Base-by-base conservation (phyloP, 1,140 invertebrate genomes). In the Muscidifurax raptorellus region DNA sequence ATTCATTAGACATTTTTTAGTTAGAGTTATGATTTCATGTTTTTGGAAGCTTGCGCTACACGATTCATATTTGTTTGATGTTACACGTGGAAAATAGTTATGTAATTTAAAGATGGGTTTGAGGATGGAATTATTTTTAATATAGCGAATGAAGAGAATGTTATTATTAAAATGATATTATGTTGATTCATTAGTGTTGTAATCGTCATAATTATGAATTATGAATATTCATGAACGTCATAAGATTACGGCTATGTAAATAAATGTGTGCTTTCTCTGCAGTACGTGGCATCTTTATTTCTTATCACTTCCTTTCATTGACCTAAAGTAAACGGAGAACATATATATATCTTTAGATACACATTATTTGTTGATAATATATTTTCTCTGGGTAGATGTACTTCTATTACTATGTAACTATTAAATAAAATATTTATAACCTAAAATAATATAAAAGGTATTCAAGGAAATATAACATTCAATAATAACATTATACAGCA, bases 211-310 rank as follows among this genome's bases (percentile, higher is more conserved):
- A 44, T 75, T 59, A 28, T 64, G 27, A 80, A 75, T 80, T 72
- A 74, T 2, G 59, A 66, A 47, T 80, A n/a, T 80, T 84, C 75
- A 67, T 84, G 15, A 84, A 74, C 52, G 25, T 74, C 27, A 47
- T 47, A 84, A 75, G 36, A 80, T 84, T 80, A 66, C 78, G 32
- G 40, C 71, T 71, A 71, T 85, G 84, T 85, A 85, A 85, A 85
- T 85, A 85, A 85, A 85, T 82, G 44, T 82, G 40, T 85, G 74
- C 79, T 82, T 85, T 85, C 79, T 85, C 84, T 85, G 79, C 40
- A 82, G 71, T 52, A 80, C 1, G 22, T 75, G 18, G 18, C 59
- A 75, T 76, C 71, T 75, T 80, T 84, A 84, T 84, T 84, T 84
- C 71, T 80, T 80, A 67, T 84, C 47, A 84, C 22, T 75, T 67